phyloP scores from a whole-genome alignment of 2,113 vertebrate genomes.

The Arothron firmamentum region DNA sequence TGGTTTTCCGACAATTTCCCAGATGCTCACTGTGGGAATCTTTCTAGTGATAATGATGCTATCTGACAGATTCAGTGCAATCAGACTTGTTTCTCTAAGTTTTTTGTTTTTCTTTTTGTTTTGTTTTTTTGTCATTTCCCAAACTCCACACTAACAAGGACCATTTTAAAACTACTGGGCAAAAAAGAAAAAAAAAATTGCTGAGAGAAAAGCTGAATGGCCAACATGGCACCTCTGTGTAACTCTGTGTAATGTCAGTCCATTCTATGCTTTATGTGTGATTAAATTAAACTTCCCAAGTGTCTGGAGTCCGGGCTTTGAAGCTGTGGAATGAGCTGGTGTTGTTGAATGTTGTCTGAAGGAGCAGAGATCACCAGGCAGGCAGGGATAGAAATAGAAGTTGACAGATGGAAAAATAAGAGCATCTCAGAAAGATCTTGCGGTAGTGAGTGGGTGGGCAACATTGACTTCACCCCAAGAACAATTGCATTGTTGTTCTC shows the following conservation, averaged over 20 bases:
- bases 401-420: constrained; percentile 54
- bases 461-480: constrained; percentile 40
- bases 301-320: constrained; percentile 3
- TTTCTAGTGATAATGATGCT: constrained; percentile 65
- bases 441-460: constrained; percentile 19
- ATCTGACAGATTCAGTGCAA: constrained; percentile 67
- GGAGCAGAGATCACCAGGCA: constrained; percentile 15
- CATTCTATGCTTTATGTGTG: too few species aligned
- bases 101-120: too few species aligned
- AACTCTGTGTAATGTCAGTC: too few species aligned
- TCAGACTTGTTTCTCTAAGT: constrained; percentile 45
- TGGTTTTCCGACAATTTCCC: constrained; percentile 72
- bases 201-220: constrained; percentile 25
- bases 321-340: constrained; percentile 2
- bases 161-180: constrained; percentile 39
- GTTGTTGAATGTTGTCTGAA: constrained; percentile 35
- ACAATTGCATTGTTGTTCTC: constrained; percentile 52
- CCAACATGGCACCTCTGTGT: constrained; percentile 8
- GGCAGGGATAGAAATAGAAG: constrained; percentile 18
- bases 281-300: neutral
- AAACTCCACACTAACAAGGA: constrained; percentile 39
- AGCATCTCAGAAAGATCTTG: constrained; percentile 41
- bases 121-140: constrained; percentile 35
- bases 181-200: neutral
- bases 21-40: constrained; percentile 71